These are phyloP conservation scores for Aramus guarauna DNA, from an alignment of 2,113 vertebrate genomes.

Conservation along the genomic window DNA sequence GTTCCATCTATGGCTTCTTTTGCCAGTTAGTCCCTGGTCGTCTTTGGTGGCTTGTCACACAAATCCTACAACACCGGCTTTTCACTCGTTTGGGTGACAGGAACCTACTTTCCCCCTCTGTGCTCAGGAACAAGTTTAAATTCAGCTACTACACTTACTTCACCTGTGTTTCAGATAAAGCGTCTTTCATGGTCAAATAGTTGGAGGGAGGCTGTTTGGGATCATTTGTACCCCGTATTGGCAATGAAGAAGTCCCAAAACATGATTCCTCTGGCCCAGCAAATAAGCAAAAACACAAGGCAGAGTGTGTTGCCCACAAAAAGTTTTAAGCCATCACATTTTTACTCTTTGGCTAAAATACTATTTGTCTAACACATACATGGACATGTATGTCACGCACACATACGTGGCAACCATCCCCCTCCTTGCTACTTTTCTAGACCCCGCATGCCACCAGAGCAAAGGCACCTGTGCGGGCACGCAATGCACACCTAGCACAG, in stretches of 20 bases:
- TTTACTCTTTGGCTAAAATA: background rate
- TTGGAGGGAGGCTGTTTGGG: background rate
- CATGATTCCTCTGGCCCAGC: background rate
- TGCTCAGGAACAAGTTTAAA: background rate
- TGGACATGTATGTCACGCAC: background rate
- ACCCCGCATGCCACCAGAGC: background rate
- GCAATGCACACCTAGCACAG: background rate
- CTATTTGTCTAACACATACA: background rate
- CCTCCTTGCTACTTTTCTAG: background rate
- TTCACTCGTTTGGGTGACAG: background rate
- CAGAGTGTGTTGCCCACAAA: background rate
- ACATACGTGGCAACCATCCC: accelerated
- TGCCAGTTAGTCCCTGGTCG: background rate
- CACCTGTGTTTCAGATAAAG: background rate
- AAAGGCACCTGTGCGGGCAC: background rate
- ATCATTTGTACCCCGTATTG: background rate
- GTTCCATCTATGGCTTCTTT: background rate
- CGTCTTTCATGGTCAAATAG: background rate
- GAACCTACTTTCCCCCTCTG: background rate
- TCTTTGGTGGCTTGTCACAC: background rate
- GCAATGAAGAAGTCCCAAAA: background rate
- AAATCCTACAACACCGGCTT: background rate
- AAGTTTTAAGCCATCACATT: background rate
- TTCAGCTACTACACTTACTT: background rate
- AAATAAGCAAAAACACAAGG: background rate